phyloP scores from a whole-genome alignment of 2,113 vertebrate species.

The Mustela lutreola region DNA sequence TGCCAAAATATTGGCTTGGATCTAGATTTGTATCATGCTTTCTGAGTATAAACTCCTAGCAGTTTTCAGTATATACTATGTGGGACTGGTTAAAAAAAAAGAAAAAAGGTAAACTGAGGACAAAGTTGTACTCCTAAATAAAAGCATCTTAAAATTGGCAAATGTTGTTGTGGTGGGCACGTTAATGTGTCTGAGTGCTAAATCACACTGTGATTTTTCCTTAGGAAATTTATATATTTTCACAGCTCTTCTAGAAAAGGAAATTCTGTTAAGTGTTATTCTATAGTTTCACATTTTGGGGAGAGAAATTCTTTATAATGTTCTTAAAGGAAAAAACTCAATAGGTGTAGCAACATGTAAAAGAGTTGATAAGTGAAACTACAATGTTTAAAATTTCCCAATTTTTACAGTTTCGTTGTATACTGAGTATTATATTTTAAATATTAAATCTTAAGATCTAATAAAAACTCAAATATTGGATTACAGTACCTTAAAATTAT shows the following conservation, averaged over 20 bases:
- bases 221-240: conserved; percentile 41
- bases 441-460: background rate
- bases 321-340: background rate
- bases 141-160: background rate
- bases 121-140: background rate
- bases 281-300: background rate
- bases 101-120: background rate
- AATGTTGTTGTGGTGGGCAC: background rate
- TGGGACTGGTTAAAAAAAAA: background rate
- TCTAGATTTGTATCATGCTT: background rate
- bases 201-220: conserved; percentile 4
- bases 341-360: background rate
- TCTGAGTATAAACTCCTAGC: background rate
- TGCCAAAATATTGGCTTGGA: background rate
- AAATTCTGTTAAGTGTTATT: background rate
- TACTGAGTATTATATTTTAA: background rate
- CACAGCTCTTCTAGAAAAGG: background rate
- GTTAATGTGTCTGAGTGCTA: background rate
- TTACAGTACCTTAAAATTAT: background rate
- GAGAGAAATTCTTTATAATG: background rate
- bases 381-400: background rate
- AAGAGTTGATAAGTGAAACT: conserved; percentile 20
- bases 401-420: background rate
- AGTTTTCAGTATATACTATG: background rate
- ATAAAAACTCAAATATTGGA: background rate